Evolutionary conservation across 2,888 invertebrate genomes (phyloP), one percentile per base, ranked within the genome.

Genomic region (Ennomos erosarius): DNA sequence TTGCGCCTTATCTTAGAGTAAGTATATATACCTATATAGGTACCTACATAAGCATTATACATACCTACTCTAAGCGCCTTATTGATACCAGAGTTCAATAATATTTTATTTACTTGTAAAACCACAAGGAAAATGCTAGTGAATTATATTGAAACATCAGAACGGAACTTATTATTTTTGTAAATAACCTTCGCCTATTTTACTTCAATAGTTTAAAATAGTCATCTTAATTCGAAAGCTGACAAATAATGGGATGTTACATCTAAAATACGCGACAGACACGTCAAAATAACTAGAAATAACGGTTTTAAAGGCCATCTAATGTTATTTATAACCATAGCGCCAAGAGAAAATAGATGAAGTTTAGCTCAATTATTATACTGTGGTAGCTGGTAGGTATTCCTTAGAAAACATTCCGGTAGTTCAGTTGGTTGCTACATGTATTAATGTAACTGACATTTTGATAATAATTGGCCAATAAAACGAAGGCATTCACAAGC

Each of bases 351-450:
- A 8, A 38, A 51, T 65, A 16, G 39, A 37, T 13, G 43, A 42
- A 55, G 37, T 33, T 42, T 2, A 42, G 54, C 36, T 10, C 47
- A 42, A 47, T 54, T 42, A 42, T 55, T 68, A 59, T 51, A 26
- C 4, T n/a, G n/a, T n/a, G n/a, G n/a, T n/a, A n/a, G n/a, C 26
- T 26, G 6, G 3, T 26, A 6, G 46, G 43, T 64, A 62, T 64
- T 64, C 66, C 53, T 65, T 48, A 46, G 62, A 51, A 68, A 70
- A 68, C 59, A 53, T 55, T 48, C 60, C 59, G 1, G 42, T 4
- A n/a, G n/a, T n/a, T n/a, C n/a, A n/a, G n/a, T n/a, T n/a, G 64
- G 45, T 38, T 54, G 40, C 11, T 34, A 45, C 3, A 0, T 26
- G 26, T 16, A 39, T 42, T 38, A 12, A 6, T 26, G 16, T 10